Base-by-base conservation (phyloP, 2,888 invertebrate species). In the Hydrotaea diabolus region DNA sequence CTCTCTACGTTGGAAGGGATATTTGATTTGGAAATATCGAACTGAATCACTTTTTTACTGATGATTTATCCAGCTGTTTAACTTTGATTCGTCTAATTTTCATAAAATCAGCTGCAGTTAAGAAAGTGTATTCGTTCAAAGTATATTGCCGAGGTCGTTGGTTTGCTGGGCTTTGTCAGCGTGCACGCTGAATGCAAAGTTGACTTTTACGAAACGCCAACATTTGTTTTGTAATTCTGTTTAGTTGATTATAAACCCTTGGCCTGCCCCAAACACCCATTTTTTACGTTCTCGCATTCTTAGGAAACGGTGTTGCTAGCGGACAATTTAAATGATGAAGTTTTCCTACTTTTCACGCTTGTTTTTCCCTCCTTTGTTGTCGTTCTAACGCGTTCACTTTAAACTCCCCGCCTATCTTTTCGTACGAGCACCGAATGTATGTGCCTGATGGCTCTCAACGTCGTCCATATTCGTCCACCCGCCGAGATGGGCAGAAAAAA, bases 311-410 rank as follows among this genome's bases (percentile, higher is more conserved):
- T 69, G 80, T 77, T 80, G 46, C 46, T 72, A 84, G 55, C 76
- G 78, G 81, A 79, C 78, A 84, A 78, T 81, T 81, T 69, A 79
- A 73, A 85, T 85, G 59, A 79, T 81, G 81, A 49, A 82, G 79
- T 81, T 81, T 82, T 81, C 81, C 84, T 76, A 73, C 76, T 79
- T 69, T 79, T 81, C 75, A 79, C 84, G 62, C 81, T 81, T 73
- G 21, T 75, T 78, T 53, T 39, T 74, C 31, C 23, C 69, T 43
- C 69, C 69, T 46, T 46, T 21, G 21, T 69, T 69, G 23, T 43
- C 46, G 69, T 69, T 69, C 43, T 46, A 43, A 69, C 17, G 69
- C 69, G 46, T 46, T 69, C 69, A 69, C 21, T 46, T 19, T 13
- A n/a, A 69, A 23, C 15, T 62, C 69, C 46, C 19, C 11, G 39